A percentile compares a stretch with the other conserved stretches of the same genome.
Evolutionary conservation across 2,888 invertebrate species (phyloP).

Genomic region (Mongoloraphidia duomilia): DNA sequence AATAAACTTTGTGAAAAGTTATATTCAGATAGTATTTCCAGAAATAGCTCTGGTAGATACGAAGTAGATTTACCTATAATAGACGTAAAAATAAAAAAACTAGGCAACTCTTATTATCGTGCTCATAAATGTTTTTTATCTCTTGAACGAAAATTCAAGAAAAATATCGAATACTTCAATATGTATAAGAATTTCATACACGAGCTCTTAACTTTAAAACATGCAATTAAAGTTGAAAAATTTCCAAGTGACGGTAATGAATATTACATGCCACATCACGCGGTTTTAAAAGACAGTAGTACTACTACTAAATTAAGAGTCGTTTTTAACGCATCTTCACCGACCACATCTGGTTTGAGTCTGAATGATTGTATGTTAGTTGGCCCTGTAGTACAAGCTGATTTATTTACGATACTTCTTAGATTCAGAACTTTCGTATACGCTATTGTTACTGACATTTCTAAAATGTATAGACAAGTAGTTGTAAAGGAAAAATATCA

Average conservation of each 20-base stretch:
- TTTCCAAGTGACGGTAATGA: no score
- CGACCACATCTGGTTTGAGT: background rate
- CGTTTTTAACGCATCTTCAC: conserved; percentile 3
- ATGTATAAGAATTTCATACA: conserved; percentile 1
- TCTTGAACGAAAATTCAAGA: conserved; percentile 9
- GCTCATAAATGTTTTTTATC: conserved; percentile 9
- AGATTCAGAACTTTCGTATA: background rate
- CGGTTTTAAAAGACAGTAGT: conserved; percentile 1
- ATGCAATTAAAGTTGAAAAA: background rate
- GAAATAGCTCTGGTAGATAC: background rate
- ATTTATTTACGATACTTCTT: background rate
- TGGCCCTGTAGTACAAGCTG: conserved; percentile 3
- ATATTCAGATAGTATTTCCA: no score
- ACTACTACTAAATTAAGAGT: conserved; percentile 5
- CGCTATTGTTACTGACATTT: background rate
- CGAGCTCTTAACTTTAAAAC: background rate
- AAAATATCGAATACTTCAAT: conserved; percentile 4
- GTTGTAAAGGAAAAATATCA: background rate
- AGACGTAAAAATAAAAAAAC: conserved; percentile 2
- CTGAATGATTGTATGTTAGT: conserved; percentile 1
- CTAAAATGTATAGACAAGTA: conserved; percentile 4
- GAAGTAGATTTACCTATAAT: conserved; percentile 1
- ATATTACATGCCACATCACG: conserved; percentile 3
- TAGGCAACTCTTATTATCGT: conserved; percentile 9
- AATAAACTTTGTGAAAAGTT: no score